phyloP scores from a whole-genome alignment of 2,888 invertebrate species.

The Deilephila elpenor region DNA sequence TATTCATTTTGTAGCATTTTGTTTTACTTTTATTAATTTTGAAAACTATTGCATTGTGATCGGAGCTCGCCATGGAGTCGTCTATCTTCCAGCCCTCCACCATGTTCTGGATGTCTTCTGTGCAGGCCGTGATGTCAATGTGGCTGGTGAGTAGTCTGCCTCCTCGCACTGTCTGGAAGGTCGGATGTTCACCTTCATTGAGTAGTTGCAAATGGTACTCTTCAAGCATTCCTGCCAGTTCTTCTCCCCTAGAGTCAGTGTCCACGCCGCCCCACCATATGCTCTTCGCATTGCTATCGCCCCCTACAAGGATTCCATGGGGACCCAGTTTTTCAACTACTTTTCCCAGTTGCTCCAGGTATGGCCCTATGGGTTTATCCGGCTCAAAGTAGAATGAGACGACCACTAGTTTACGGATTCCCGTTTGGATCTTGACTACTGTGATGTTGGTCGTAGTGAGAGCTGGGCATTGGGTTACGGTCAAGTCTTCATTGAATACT shows the following conservation, averaged over 20 bases:
- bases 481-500: no score
- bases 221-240: background rate
- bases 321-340: no score
- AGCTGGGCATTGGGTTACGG: background rate
- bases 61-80: slow-evolving; percentile 33
- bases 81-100: slow-evolving; percentile 32
- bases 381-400: no score
- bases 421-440: slow-evolving; percentile 6
- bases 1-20: no score
- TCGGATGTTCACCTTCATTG: slow-evolving; percentile 36
- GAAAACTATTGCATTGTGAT: slow-evolving; percentile 35
- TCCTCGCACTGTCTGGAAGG: background rate
- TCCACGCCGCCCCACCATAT: no score
- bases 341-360: no score
- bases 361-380: no score
- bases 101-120: no score
- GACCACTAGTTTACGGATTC: background rate
- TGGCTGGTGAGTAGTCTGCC: no score
- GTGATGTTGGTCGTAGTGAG: slow-evolving; percentile 24
- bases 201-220: slow-evolving; percentile 33
- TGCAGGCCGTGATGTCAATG: no score
- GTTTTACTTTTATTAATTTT: slow-evolving; percentile 8
- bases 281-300: no score
- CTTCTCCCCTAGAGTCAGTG: slow-evolving; percentile 28
- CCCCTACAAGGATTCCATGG: no score